Percentiles rank a stretch among this genome's conserved stretches.
Evolutionary conservation across 2,113 vertebrate species (phyloP).

Genomic region (Amphiprion ocellaris): DNA sequence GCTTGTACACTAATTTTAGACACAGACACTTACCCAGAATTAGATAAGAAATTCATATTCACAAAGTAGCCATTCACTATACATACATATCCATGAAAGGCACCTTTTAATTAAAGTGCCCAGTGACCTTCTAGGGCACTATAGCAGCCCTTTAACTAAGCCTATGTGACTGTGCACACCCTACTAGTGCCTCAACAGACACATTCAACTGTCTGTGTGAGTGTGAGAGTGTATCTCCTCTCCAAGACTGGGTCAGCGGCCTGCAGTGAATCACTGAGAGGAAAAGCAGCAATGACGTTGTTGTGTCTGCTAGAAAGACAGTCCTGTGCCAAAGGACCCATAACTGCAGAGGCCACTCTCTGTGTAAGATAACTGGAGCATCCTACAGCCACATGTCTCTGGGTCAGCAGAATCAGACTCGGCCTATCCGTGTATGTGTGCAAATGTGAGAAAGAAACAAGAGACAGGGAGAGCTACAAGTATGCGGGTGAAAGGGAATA

Average conservation of each 20-base stretch:
- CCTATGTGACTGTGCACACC: slow-evolving; percentile 21
- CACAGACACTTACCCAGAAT: too few relatives aligned
- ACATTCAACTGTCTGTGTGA: slow-evolving; percentile 12
- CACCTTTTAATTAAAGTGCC: not conserved
- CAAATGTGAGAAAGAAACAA: slow-evolving; percentile 36
- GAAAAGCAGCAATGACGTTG: slow-evolving; percentile 39
- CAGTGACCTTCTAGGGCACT: slow-evolving; percentile 9
- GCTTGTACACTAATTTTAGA: too few relatives aligned
- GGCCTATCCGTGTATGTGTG: not conserved
- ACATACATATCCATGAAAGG: not conserved
- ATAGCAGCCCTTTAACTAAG: not conserved
- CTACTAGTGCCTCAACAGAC: slow-evolving; percentile 1
- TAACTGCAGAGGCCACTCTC: slow-evolving; percentile 53
- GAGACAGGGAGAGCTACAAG: slow-evolving; percentile 9
- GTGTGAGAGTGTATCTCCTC: slow-evolving; percentile 34
- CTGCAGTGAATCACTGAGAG: slow-evolving; percentile 31
- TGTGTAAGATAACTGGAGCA: slow-evolving; percentile 78
- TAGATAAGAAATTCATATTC: too few relatives aligned
- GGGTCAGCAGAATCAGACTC: slow-evolving; percentile 48
- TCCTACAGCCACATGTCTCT: slow-evolving; percentile 44
- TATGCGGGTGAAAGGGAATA: slow-evolving; percentile 23
- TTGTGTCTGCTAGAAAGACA: slow-evolving; percentile 59
- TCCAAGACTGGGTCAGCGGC: slow-evolving; percentile 36
- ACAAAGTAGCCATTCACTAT: too few relatives aligned
- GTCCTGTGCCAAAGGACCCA: slow-evolving; percentile 46